Conservation (phyloP, 1,140 invertebrate genomes). For the Popillia japonica region DNA sequence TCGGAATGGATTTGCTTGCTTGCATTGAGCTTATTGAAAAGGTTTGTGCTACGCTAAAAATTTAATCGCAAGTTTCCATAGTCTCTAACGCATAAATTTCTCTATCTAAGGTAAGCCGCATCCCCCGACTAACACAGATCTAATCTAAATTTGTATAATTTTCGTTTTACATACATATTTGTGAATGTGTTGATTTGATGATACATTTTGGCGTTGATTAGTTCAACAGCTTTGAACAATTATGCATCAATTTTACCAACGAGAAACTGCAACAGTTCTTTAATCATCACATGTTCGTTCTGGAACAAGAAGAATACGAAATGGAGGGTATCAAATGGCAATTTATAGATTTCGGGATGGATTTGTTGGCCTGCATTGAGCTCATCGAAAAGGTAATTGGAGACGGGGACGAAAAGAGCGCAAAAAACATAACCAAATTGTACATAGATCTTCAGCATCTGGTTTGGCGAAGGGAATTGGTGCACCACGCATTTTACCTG, state of each 20-base stretch:
- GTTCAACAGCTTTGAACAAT: constrained; percentile 98
- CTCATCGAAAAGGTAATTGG: constrained; percentile 92
- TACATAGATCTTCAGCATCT: too few relatives aligned
- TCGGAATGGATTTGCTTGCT: constrained; percentile 95
- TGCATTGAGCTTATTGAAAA: constrained; percentile 97
- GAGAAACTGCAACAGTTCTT: constrained; percentile 98
- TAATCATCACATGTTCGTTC: constrained; percentile 98
- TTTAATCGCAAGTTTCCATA: too few relatives aligned
- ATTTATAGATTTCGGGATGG: constrained; percentile 98
- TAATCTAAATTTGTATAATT: not conserved
- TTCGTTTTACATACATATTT: not conserved
- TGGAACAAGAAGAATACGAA: constrained; percentile 98
- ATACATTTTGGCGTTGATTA: constrained; percentile 53
- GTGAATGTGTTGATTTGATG: not conserved
- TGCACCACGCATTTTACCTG: too few relatives aligned
- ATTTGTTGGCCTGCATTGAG: constrained; percentile 95
- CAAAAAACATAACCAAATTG: too few relatives aligned
- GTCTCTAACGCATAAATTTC: too few relatives aligned
- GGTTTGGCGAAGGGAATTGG: too few relatives aligned
- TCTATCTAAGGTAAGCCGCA: too few relatives aligned
- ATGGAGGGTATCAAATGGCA: constrained; percentile 94
- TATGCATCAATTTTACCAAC: constrained; percentile 99
- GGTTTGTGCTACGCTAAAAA: constrained; percentile 63
- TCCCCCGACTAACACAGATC: too few relatives aligned
- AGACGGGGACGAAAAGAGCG: too few relatives aligned